Evolutionary conservation across 2,113 vertebrate genomes (phyloP).

Genomic region (Corythornis cristatus): DNA sequence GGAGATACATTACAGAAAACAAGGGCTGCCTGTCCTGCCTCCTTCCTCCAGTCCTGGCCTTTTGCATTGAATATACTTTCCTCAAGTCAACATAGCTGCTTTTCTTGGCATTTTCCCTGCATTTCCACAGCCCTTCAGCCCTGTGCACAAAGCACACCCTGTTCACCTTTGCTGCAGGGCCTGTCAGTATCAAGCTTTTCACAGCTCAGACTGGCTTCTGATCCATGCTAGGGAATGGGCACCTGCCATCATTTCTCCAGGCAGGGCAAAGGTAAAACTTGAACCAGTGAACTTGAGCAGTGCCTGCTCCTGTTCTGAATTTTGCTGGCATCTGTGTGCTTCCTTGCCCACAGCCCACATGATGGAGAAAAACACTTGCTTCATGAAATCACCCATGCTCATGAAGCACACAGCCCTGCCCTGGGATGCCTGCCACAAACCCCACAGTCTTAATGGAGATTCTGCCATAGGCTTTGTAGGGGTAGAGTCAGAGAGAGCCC

Average conservation of each 20-base stretch:
- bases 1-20: neutral
- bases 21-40: neutral
- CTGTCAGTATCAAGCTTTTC: neutral
- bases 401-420: neutral
- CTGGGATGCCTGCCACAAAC: neutral
- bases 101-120: neutral
- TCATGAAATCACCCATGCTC: neutral
- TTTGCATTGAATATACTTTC: neutral
- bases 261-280: neutral
- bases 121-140: neutral
- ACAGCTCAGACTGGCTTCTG: neutral
- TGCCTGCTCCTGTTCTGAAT: neutral
- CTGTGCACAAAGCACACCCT: fast-evolving
- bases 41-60: neutral
- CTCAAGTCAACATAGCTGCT: neutral
- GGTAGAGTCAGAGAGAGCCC: neutral
- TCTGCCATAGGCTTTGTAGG: neutral
- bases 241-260: neutral
- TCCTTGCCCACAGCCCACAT: neutral
- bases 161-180: neutral
- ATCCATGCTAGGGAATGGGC: neutral
- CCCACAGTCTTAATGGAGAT: neutral
- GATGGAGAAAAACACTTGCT: neutral
- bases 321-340: neutral
- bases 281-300: neutral